Evolutionary conservation across 2,797 vertebrate species (phyloP), one percentile per base, ranked within the genome.

Genomic region (Micropoecilia bifurca): DNA sequence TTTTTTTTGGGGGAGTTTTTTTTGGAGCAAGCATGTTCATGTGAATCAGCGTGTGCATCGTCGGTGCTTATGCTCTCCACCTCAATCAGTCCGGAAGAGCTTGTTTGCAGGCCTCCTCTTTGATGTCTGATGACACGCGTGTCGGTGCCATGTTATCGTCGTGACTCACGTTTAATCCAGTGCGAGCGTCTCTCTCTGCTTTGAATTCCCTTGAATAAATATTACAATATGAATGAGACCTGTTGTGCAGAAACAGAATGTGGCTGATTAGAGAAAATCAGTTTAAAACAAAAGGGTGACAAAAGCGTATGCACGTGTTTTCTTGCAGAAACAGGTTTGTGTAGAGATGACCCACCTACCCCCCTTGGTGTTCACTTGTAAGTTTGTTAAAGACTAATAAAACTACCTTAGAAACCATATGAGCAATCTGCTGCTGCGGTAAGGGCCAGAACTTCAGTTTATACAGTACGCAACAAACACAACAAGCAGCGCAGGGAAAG

Each of bases 181-280:
- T 76, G 80, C 25, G 69, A 79, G 72, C 82, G 83, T 83, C 77
- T 53, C 43, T 45, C 50, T 85, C 80, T 81, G 76, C 85, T 91
- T 77, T 75, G 77, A 88, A 91, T 90, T 92, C 89, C 87, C 85
- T 81, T 81, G 80, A 93, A 89, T 87, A 87, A 91, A 74, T 86
- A 91, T 91, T 92, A 85, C 46, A 94, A 92, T 90, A 91, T 91
- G 84, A 93, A 94, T 93, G 84, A 88, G 75, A 84, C 87, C 57
- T 83, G 76, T 83, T 83, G 82, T 82, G 74, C 47, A 2, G 57
- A 72, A 78, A 85, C 77, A 89, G 86, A 82, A 75, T 74, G 66
- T 55, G 76, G 39, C 82, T 90, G 79, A 92, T 92, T 89, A 77
- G 80, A 53, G 78, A 79, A 83, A 84, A 86, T 88, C 71, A 85